Conservation (phyloP, 2,113 vertebrate species). For the Paraplagusia blochii region DNA sequence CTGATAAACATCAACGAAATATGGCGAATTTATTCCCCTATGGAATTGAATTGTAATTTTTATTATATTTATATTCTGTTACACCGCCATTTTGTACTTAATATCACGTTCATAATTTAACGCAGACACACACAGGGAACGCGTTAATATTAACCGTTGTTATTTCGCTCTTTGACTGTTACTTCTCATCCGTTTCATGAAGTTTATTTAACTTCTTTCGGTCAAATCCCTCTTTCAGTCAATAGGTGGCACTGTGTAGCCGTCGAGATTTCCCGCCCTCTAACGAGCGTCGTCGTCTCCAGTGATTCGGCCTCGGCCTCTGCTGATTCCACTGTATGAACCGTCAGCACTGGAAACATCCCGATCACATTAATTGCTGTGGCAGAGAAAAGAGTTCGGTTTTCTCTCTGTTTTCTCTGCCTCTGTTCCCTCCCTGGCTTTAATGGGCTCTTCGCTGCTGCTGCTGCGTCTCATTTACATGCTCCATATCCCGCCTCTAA, state of each 20-base stretch:
- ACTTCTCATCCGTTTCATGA: no score
- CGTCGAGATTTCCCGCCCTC: not conserved
- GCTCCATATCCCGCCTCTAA: constrained; percentile 47
- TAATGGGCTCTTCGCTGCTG: constrained; percentile 61
- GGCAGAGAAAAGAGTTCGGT: constrained; percentile 25
- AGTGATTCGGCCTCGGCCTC: not conserved
- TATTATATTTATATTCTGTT: no score
- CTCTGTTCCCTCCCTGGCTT: constrained; percentile 51
- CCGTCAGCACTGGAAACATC: constrained; percentile 19
- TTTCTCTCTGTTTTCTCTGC: constrained; percentile 27
- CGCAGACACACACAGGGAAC: no score
- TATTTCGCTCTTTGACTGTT: no score
- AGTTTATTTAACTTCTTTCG: no score
- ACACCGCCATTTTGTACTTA: no score
- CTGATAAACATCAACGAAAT: no score
- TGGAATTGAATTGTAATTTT: no score
- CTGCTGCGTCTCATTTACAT: constrained; percentile 58
- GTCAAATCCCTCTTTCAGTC: constrained; percentile 2
- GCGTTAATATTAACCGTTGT: no score
- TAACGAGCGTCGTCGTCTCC: not conserved
- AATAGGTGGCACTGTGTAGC: constrained; percentile 46
- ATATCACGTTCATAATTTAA: no score
- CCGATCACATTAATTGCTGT: constrained; percentile 36
- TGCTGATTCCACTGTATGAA: constrained; percentile 16
- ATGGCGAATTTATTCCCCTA: no score